Evolutionary conservation across 2,113 vertebrate species (phyloP).

Genomic region (Excalfactoria chinensis): DNA sequence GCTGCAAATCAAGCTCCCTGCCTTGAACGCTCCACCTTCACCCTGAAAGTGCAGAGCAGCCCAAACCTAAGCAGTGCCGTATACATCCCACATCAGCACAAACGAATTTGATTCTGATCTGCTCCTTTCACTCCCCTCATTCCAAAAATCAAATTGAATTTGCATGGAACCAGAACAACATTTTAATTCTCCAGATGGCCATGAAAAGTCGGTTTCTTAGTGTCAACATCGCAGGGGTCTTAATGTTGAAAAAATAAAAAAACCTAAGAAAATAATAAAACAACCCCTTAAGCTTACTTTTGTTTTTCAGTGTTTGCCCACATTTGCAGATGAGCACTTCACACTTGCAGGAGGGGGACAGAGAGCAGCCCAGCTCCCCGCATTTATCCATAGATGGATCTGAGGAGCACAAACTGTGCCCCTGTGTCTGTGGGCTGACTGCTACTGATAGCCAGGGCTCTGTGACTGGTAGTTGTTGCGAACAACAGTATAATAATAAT

Average conservation of each 20-base stretch:
- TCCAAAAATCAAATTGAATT: background rate
- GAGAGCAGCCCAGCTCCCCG: background rate
- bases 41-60: background rate
- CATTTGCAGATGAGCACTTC: background rate
- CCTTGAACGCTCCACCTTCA: background rate
- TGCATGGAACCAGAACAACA: background rate
- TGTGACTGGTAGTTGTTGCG: slow-evolving; percentile 6
- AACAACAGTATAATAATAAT: background rate
- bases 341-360: background rate
- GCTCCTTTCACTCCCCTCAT: background rate
- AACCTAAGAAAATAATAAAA: background rate
- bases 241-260: background rate
- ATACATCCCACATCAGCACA: accelerated
- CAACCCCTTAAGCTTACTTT: background rate
- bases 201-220: background rate
- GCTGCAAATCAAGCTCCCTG: background rate
- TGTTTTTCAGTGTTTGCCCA: background rate
- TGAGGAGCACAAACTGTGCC: background rate
- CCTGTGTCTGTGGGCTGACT: slow-evolving; percentile 1
- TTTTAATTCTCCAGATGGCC: background rate
- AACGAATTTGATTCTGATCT: background rate
- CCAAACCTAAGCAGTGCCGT: accelerated
- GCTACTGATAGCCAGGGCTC: slow-evolving; percentile 5
- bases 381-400: background rate
- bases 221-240: accelerated